Evolutionary conservation across 2,113 vertebrate species (phyloP).

Genomic region (Percopsis transmontana): DNA sequence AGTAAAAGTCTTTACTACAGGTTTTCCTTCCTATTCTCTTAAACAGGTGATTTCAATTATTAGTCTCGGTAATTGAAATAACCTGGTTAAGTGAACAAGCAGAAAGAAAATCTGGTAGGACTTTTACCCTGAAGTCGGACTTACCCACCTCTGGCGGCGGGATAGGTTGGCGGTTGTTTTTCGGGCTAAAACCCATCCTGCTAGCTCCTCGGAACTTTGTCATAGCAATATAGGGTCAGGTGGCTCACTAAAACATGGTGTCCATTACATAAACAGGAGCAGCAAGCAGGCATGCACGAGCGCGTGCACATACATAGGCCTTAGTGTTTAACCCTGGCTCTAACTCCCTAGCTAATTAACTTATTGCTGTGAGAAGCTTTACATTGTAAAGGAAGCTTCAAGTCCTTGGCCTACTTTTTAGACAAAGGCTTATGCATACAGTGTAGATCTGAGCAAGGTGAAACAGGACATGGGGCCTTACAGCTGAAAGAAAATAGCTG

Average conservation of each 20-base stretch:
- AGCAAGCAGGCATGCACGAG: neutral
- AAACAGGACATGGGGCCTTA: neutral
- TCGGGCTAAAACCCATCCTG: too few relatives aligned
- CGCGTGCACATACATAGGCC: slow-evolving; percentile 10
- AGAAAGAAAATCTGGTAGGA: too few relatives aligned
- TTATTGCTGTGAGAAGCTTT: slow-evolving; percentile 38
- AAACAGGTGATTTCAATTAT: too few relatives aligned
- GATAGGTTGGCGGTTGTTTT: too few relatives aligned
- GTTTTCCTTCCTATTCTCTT: too few relatives aligned
- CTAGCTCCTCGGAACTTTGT: neutral
- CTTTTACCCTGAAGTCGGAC: too few relatives aligned
- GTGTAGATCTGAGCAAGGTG: neutral
- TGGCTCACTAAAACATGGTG: neutral
- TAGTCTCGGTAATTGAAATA: too few relatives aligned
- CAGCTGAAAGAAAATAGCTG: slow-evolving; percentile 7
- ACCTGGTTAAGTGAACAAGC: too few relatives aligned
- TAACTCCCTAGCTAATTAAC: slow-evolving; percentile 29
- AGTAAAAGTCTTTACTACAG: too few relatives aligned
- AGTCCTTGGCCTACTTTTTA: neutral
- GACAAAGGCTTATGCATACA: slow-evolving; percentile 1
- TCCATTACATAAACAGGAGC: neutral
- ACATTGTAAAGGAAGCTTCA: neutral
- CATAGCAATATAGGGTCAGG: neutral
- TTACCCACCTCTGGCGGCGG: too few relatives aligned
- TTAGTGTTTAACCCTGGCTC: neutral